Percentiles rank a stretch among this genome's conserved stretches.
Evolutionary conservation across 92 coral and sea anemone species (phyloP).

Genomic region (Hydrozoanthus gracilis): DNA sequence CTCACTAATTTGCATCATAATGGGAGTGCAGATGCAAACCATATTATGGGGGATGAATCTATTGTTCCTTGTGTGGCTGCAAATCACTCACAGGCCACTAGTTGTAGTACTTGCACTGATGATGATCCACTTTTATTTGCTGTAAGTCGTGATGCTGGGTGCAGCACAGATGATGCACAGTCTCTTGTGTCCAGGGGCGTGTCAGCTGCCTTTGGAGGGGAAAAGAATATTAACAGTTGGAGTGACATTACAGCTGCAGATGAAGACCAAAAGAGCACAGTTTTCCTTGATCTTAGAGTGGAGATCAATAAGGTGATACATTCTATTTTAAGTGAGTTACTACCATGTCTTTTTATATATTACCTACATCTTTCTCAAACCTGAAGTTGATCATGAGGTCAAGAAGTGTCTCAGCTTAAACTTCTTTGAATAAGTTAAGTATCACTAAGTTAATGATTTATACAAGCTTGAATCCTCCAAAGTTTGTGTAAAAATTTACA

Average conservation of each 20-base stretch:
- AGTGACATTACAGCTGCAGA: slow-evolving; percentile 14
- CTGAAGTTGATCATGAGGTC: too few species aligned
- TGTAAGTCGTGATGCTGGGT: neutral
- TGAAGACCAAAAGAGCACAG: slow-evolving; percentile 39
- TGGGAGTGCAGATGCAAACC: neutral
- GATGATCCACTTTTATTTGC: neutral
- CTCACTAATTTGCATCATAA: neutral
- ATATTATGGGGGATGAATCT: neutral
- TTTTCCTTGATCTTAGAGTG: slow-evolving; percentile 60
- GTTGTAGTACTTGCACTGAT: slow-evolving; percentile 4
- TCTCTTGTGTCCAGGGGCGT: slow-evolving; percentile 32
- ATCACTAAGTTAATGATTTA: too few species aligned
- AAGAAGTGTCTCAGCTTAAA: too few species aligned
- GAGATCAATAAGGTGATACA: slow-evolving; percentile 6
- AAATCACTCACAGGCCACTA: neutral
- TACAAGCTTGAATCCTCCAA: neutral
- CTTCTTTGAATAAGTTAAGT: too few species aligned
- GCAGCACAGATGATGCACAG: slow-evolving; percentile 13
- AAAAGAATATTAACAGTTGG: slow-evolving; percentile 17
- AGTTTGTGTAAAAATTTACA: neutral
- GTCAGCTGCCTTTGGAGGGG: slow-evolving; percentile 23
- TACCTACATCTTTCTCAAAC: too few species aligned
- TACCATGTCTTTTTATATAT: too few species aligned
- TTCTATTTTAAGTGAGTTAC: neutral
- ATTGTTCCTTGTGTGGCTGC: neutral